Percentiles rank a stretch among this genome's conserved stretches.
phyloP scores from a whole-genome alignment of 2,888 invertebrate species.

The Platypus cylindrus region DNA sequence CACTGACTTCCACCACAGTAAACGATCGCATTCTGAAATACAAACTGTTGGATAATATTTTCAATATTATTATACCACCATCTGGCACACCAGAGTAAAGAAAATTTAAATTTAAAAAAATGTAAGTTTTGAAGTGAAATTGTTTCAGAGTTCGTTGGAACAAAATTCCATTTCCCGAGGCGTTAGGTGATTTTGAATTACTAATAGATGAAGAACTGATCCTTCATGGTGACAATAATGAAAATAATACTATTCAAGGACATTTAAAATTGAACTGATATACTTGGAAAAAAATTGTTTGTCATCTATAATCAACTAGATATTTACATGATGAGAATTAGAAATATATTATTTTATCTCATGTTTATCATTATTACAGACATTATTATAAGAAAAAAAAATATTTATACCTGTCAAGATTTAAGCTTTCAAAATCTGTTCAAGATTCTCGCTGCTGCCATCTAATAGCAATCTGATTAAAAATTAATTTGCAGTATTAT shows the following conservation, averaged over 20 bases:
- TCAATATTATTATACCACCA: constrained; percentile 80
- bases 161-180: constrained; percentile 60
- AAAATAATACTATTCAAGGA: constrained; percentile 18
- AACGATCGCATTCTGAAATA: constrained; percentile 90
- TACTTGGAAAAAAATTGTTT: too few species aligned
- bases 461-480: too few species aligned
- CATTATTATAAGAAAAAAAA: too few species aligned
- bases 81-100: constrained; percentile 75
- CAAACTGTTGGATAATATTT: constrained; percentile 84
- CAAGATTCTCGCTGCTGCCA: too few species aligned
- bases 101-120: constrained; percentile 2
- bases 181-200: constrained; percentile 73
- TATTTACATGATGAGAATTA: too few species aligned
- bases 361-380: too few species aligned
- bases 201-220: constrained; percentile 72
- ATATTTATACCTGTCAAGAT: too few species aligned
- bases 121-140: neutral
- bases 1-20: constrained; percentile 85
- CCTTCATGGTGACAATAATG: constrained; percentile 42
- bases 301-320: too few species aligned
- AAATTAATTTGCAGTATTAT: too few species aligned
- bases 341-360: too few species aligned
- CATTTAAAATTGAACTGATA: constrained; percentile 27
- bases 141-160: constrained; percentile 64
- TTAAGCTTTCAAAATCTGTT: too few species aligned